phyloP scores from a whole-genome alignment of 2,888 invertebrate species.

The Selenia dentaria region DNA sequence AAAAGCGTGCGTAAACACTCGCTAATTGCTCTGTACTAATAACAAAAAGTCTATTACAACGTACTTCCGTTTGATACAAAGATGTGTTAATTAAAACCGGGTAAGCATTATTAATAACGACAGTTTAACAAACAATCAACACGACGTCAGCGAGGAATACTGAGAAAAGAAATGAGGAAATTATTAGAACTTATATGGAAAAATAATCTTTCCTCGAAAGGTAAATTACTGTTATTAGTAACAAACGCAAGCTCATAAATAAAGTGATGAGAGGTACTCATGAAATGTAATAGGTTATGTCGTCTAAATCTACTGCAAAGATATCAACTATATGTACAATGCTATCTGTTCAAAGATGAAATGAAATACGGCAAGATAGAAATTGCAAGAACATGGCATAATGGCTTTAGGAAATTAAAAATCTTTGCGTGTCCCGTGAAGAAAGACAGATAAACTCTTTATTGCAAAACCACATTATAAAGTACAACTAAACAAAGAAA shows the following conservation, averaged over 20 bases:
- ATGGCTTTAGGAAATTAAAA: no score
- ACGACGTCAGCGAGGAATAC: conserved; percentile 29
- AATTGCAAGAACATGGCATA: no score
- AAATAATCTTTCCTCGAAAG: conserved; percentile 29
- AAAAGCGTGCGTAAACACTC: conserved; percentile 25
- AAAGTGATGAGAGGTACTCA: no score
- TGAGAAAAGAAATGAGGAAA: conserved; percentile 43
- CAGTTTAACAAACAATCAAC: conserved; percentile 24
- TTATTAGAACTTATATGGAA: conserved; percentile 18
- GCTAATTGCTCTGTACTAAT: conserved; percentile 17
- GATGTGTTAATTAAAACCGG: conserved; percentile 26
- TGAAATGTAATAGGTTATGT: no score
- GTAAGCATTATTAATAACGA: conserved; percentile 20
- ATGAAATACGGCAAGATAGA: no score
- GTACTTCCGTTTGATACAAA: conserved; percentile 38
- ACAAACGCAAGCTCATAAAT: conserved; percentile 16
- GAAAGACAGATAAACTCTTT: no score
- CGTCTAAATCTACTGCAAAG: no score
- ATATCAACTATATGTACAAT: no score
- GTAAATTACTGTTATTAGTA: conserved; percentile 25
- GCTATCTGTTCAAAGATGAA: no score
- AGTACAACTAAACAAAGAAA: no score
- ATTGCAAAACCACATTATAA: no score
- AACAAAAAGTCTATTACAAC: conserved; percentile 24
- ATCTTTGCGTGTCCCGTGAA: no score